Evolutionary conservation across 1,140 invertebrate genomes (phyloP), one percentile per base, ranked within the genome.

Genomic region (Drosophila pallidifrons): DNA sequence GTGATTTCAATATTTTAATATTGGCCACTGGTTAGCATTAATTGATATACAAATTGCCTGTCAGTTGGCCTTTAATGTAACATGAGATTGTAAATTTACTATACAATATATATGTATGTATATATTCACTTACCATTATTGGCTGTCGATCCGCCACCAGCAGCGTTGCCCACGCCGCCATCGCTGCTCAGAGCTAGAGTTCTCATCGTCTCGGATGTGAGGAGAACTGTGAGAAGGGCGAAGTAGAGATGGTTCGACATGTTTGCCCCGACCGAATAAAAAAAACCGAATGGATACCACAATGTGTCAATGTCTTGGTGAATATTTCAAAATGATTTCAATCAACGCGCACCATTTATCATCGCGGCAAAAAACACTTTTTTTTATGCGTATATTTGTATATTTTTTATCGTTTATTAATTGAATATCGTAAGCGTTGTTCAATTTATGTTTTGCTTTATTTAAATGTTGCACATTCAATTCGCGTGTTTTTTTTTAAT

Each of bases 81-180:
- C 28, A 5, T n/a, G 3, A 43, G 38, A 45, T 16, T 58, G 41
- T 41, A 35, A 45, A 75, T 58, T 58, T 49, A 15, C 15, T 25
- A 25, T 25, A 25, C 3, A 25, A 3, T 3, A 20, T 20, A 20
- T 20, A 20, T 35, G 2, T 20, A 20, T 20, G 0, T 20, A 20
- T 20, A 25, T 25, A 25, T 35, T 8, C 38, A 65, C 81, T 85
- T 15, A 85, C 81, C 81, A 54, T 85, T 85, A 52, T 85, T 83
- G 2, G 77, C 73, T 7, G 81, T 75, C 10, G 81, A 77, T 15
- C 77, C 81, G 2, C 81, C 81, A 4, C 67, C 70, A 38, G 46
- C 3, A 10, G 10, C 35, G 35, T 8, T 75, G 32, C 71, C 58
- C 7, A 47, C 46, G 32, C 52, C 73, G 13, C 68, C 68, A 38